Base-by-base conservation (phyloP, 2,888 invertebrate genomes). In the Tachystola acroxantha region DNA sequence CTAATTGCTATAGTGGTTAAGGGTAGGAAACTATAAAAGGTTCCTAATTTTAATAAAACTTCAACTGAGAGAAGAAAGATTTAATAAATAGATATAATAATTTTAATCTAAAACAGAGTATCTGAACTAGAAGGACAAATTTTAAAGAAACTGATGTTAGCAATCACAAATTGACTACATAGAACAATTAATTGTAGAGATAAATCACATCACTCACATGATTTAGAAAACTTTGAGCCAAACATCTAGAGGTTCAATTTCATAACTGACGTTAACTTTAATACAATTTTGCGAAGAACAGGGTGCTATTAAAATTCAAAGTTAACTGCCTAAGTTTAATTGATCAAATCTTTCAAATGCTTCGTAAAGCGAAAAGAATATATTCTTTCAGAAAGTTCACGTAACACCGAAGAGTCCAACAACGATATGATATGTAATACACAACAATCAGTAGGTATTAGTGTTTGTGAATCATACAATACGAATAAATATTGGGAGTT, bases 81-180 rank as follows among this genome's bases (percentile, higher is more conserved):
- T 85, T 86, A 86, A 82, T 86, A 85, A 84, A 82, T 86, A 84
- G 79, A 76, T 81, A 77, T 74, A 75, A 79, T 76, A 67, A 67
- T 68, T 78, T 77, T 74, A 76, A 67, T 81, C 77, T 84, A 74
- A 74, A 84, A 80, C 80, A 76, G 69, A 71, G 64, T 74, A 74
- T 72, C 68, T 66, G 78, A 77, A 67, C 70, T 69, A 76, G 64
- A 68, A 72, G 65, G 64, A 70, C 53, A 64, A 75, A 71, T 64
- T 67, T 60, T 61, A 64, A 72, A 65, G 60, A 62, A 80, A 73
- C 64, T 50, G 42, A 61, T 66, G 57, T 65, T 55, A 70, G 63
- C 64, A 69, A 65, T 74, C 60, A 65, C 65, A 64, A 71, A 69
- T 75, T 67, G 65, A 77, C 70, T 73, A 78, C 65, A 69, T 61